Evolutionary conservation across 2,888 invertebrate species (phyloP), one percentile per base, ranked within the genome.

Genomic region (Phaedon cochleariae): DNA sequence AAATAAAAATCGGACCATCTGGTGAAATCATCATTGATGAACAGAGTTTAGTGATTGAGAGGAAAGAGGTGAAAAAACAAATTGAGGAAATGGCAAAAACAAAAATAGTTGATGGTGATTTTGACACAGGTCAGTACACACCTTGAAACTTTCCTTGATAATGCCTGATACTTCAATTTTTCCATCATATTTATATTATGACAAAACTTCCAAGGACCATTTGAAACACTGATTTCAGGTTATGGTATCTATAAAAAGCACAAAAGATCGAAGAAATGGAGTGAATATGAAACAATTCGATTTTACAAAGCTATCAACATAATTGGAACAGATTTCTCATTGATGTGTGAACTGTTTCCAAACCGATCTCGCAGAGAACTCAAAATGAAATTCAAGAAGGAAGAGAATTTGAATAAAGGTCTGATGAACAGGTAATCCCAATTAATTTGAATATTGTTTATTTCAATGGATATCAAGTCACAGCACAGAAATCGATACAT

Each of bases 371-470:
- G 97, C 12, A 85, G 89, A 60, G 96, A 97, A 76, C 85, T 98
- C 9, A 97, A 97, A 83, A 84, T 92, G 29, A 98, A 98, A 84
- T 98, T 95, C 80, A 96, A 96, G 79, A 92, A 93, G 75, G 98
- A 98, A 82, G 97, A 97, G 79, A 87, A 89, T 78, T 81, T 88
- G 0, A 94, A 95, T 83, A 84, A 87, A n/a, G 82, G 84, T 1
- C 86, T 93, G 63, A n/a, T 41, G 41, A 41, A 41, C 41, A 41
- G 41, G 41, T 41, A 15, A 15, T 26, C 3, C 3, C 3, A 26
- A 3, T 26, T 26, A 26, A 26, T 26, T n/a, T n/a, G n/a, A n/a
- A n/a, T n/a, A n/a, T n/a, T n/a, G 7, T 26, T 26, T 7, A 26
- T 26, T 26, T 26, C n/a, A n/a, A n/a, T n/a, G n/a, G n/a, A n/a